These are phyloP conservation scores for Caradrina clavipalpis DNA, from an alignment of 2,888 invertebrate genomes.

Conservation along the genomic window DNA sequence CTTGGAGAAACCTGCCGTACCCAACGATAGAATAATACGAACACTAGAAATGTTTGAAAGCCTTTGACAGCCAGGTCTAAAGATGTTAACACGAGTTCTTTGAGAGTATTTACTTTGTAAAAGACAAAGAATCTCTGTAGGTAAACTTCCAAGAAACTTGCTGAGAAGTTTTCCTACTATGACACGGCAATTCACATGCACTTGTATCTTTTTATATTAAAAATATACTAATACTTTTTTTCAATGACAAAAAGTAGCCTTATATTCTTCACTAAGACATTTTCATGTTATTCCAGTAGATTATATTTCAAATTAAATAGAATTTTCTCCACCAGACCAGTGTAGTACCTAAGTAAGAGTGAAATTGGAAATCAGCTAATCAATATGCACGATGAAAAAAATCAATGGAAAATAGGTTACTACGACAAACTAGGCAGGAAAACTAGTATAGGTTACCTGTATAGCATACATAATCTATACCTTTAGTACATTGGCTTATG, in stretches of 20 bases:
- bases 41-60: slow-evolving; percentile 19
- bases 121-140: slow-evolving; percentile 13
- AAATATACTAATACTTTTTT: too few relatives aligned
- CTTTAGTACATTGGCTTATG: slow-evolving; percentile 14
- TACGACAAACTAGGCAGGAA: slow-evolving; percentile 17
- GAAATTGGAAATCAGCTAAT: slow-evolving; percentile 21
- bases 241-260: neutral
- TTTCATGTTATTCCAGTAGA: neutral
- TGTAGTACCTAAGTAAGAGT: slow-evolving; percentile 26
- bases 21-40: slow-evolving; percentile 24
- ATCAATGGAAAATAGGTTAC: slow-evolving; percentile 38
- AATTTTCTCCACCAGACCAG: neutral
- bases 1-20: slow-evolving; percentile 37
- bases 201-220: slow-evolving; percentile 19
- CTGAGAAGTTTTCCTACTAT: slow-evolving; percentile 3
- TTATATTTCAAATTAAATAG: neutral
- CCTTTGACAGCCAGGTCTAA: slow-evolving; percentile 20
- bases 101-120: slow-evolving; percentile 5
- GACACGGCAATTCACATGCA: neutral
- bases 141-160: slow-evolving; percentile 2
- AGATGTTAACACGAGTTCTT: slow-evolving; percentile 13
- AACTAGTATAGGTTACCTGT: slow-evolving; percentile 36
- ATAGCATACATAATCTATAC: slow-evolving; percentile 35
- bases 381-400: slow-evolving; percentile 21
- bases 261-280: neutral